Evolutionary conservation across 2,113 vertebrate species (phyloP).

Genomic region (Serilophus lunatus): DNA sequence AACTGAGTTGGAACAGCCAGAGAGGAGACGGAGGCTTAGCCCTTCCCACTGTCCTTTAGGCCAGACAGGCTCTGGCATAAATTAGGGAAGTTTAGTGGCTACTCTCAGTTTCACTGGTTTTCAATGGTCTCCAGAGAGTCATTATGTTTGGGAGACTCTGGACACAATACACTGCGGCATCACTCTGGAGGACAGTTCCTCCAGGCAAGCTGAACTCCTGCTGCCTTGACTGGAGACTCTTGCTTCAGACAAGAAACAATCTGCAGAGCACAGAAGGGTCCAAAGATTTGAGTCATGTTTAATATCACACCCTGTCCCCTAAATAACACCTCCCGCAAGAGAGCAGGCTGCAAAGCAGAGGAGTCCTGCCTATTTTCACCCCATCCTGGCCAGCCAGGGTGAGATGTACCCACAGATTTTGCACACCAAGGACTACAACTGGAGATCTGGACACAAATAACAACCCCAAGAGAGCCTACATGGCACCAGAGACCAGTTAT

Average conservation of each 20-base stretch:
- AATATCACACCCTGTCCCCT: neutral
- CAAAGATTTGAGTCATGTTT: neutral
- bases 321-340: neutral
- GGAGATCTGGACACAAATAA: neutral
- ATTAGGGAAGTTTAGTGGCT: conserved; percentile 32
- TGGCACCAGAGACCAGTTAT: neutral
- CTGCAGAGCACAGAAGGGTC: neutral
- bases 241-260: neutral
- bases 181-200: neutral
- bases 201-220: neutral
- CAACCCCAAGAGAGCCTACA: neutral
- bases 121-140: neutral
- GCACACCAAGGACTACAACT: neutral
- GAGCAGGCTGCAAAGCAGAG: neutral
- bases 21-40: neutral
- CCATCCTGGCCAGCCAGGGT: neutral
- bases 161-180: neutral
- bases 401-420: neutral
- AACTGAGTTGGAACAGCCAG: neutral
- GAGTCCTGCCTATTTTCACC: neutral
- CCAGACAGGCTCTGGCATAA: neutral
- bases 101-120: conserved; percentile 30
- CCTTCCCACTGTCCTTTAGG: neutral
- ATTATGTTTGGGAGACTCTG: conserved; percentile 6
- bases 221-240: neutral